These are phyloP conservation scores for Cygnus olor DNA, from an alignment of 2,797 vertebrate genomes.

Conservation along the genomic window DNA sequence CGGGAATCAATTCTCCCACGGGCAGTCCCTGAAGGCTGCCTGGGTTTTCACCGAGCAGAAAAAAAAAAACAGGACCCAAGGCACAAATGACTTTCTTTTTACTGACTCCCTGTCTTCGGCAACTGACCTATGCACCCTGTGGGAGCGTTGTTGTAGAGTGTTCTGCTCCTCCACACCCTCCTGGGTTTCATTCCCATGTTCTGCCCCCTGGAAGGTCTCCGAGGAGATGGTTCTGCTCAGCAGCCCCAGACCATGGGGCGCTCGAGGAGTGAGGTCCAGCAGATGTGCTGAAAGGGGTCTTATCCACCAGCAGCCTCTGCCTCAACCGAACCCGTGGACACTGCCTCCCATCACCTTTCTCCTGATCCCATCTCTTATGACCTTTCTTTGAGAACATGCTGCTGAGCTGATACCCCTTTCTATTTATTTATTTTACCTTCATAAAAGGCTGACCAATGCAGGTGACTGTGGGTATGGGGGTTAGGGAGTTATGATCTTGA, in stretches of 20 bases:
- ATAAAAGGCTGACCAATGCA: neutral
- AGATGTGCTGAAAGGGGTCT: neutral
- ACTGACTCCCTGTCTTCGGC: neutral
- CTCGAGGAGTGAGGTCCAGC: neutral
- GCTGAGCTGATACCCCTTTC: neutral
- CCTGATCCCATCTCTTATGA: neutral
- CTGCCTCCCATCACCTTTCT: neutral
- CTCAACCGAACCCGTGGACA: neutral
- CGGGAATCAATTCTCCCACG: neutral
- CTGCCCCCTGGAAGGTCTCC: neutral
- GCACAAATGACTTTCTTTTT: neutral
- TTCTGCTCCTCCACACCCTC: neutral
- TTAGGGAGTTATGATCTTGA: neutral
- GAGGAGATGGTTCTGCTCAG: neutral
- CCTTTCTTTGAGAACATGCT: neutral
- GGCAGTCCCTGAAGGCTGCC: neutral
- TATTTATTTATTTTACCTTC: neutral
- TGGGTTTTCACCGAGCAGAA: neutral
- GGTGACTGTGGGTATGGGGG: neutral
- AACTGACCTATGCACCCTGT: neutral
- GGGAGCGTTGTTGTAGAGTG: neutral
- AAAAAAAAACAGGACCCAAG: accelerated
- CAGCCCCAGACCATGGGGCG: neutral
- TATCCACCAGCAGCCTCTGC: neutral
- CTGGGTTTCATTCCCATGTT: neutral